Base-by-base conservation (phyloP, 2,113 vertebrate species). In the Litocranius walleri region DNA sequence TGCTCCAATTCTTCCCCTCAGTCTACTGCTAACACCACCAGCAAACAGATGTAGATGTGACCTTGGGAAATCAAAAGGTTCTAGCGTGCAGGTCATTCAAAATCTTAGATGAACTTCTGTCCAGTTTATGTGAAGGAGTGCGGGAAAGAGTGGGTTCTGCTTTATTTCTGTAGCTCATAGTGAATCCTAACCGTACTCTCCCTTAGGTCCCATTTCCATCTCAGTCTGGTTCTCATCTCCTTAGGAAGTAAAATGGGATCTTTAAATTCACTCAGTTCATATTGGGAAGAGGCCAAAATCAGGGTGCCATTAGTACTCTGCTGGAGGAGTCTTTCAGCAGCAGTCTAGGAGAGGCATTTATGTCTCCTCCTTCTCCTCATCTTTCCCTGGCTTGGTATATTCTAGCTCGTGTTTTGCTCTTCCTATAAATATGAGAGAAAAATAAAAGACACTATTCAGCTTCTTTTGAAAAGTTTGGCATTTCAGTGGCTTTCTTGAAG, bases 381-480 rank as follows among this genome's bases (percentile, higher is more conserved):
- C 33, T 40, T 71, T 40, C 59, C 36, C 23, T 43, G 62, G 36
- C 30, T 81, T 92, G 91, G 93, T 86, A 48, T 36, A n/a, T 33
- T 93, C 67, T 74, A 78, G 40, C 48, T 84, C 48, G 81, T 88
- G 23, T 83, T 94, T 91, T 91, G 50, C 56, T 81, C 74, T 88
- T 17, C 16, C 4, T 89, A 88, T 67, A 91, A 97, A 80, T 64
- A 93, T 30, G 45, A 94, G 61, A 80, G 56, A 83, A 90, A 71
- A 92, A 90, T 50, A 83, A 98, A 95, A 94, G 78, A 45, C 27
- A 43, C 86, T 21, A 48, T 97, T 96, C 86, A 97, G 56, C 15
- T 23, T 77, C 36, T 30, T 93, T 93, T 92, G 91, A 90, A 52
- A 96, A 97, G 74, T 30, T 96, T 92, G 88, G 83, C 93, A 64